Percentiles rank a stretch among this genome's conserved stretches.
Conservation (phyloP, 2,113 vertebrate species). For the Charadrius vociferus region DNA sequence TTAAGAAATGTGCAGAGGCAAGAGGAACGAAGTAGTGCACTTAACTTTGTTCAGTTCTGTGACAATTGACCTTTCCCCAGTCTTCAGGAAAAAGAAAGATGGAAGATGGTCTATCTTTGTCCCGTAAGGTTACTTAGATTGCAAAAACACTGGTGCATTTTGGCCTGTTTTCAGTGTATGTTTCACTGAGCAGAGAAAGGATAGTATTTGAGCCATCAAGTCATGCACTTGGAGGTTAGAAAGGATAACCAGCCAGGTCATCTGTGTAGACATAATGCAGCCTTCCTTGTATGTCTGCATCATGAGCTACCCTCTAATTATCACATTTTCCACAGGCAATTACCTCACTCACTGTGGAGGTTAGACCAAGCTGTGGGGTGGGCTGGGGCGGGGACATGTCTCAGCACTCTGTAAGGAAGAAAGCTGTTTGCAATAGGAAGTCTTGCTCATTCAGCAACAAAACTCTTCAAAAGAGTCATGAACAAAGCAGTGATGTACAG, state of each 20-base stretch:
- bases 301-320: not conserved
- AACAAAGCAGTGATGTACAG: not conserved
- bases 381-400: fast-evolving
- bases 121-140: not conserved
- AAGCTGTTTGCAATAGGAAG: not conserved
- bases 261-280: not conserved
- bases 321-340: not conserved
- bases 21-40: not conserved
- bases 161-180: not conserved
- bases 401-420: not conserved
- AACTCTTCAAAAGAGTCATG: not conserved
- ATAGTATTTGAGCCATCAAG: not conserved
- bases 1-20: not conserved
- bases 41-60: not conserved
- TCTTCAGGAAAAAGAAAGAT: not conserved
- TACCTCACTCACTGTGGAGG: not conserved
- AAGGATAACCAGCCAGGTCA: not conserved
- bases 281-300: not conserved
- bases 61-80: not conserved
- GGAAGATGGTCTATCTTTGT: not conserved
- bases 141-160: not conserved
- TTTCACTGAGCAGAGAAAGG: not conserved
- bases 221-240: not conserved
- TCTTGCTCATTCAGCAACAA: not conserved
- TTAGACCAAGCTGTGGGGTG: fast-evolving